A percentile compares a stretch with the other conserved stretches of the same genome.
These are phyloP conservation scores for Conistra vaccinii DNA, from an alignment of 2,888 invertebrate genomes.

Conservation along the genomic window DNA sequence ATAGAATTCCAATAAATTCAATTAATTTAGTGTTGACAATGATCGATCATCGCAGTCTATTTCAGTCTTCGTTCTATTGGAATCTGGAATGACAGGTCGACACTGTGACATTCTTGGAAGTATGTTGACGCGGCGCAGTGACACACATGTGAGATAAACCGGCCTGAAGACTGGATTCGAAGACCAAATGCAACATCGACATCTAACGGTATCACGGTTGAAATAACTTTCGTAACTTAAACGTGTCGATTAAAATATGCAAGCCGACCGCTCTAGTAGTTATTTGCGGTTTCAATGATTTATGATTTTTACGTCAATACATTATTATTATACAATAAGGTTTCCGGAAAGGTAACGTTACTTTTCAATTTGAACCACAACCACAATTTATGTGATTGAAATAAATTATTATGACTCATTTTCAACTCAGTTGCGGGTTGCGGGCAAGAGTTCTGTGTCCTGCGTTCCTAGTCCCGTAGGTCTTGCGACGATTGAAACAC, in stretches of 20 bases:
- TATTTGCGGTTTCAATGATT: constrained; percentile 23
- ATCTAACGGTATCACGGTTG: constrained; percentile 37
- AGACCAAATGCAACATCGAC: constrained; percentile 45
- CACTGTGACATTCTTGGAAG: constrained; percentile 29
- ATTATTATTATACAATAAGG: constrained; percentile 9
- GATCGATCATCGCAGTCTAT: constrained; percentile 1
- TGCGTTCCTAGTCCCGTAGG: neutral
- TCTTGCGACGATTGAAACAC: neutral
- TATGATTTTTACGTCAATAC: constrained; percentile 20
- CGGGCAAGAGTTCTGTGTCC: neutral
- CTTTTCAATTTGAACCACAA: constrained; percentile 5
- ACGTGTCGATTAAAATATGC: constrained; percentile 34
- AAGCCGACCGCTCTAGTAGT: constrained; percentile 7
- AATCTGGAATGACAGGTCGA: constrained; percentile 1
- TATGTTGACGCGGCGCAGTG: constrained; percentile 11
- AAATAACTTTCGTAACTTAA: constrained; percentile 44
- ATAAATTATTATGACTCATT: constrained; percentile 5
- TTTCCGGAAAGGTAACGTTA: constrained; percentile 17
- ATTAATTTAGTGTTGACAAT: neutral
- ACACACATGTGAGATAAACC: constrained; percentile 31
- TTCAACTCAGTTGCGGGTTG: neutral
- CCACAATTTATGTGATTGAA: neutral
- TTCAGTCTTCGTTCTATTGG: neutral
- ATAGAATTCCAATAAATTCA: neutral
- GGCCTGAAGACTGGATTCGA: constrained; percentile 40